Conservation (phyloP, 1,140 invertebrate genomes). For the Heliconius himera region DNA sequence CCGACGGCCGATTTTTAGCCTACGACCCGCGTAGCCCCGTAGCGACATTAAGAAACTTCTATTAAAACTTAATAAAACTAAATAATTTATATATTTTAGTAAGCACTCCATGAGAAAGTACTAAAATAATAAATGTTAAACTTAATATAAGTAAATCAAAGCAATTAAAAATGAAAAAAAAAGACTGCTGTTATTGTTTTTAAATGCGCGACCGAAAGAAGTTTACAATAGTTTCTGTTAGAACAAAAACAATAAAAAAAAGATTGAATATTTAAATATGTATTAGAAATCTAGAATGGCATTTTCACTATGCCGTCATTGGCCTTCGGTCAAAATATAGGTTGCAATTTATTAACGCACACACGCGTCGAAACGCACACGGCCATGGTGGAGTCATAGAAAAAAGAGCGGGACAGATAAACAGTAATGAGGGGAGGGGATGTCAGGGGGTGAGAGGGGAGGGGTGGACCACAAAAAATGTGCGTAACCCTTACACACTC, state of each 20-base stretch:
- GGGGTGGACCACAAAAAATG: conserved; percentile 76
- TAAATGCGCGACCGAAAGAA: not conserved
- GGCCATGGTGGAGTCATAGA: conserved; percentile 60
- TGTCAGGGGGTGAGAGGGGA: conserved; percentile 51
- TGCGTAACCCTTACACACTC: conserved; percentile 72
- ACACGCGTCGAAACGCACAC: conserved; percentile 62
- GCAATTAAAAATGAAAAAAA: not conserved
- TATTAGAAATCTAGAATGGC: conserved; percentile 39
- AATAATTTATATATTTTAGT: not conserved
- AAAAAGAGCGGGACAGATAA: conserved; percentile 79
- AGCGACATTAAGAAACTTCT: conserved; percentile 36
- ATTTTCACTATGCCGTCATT: conserved; percentile 56
- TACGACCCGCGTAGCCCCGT: conserved; percentile 59
- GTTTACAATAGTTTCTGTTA: not conserved
- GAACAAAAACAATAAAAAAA: conserved; percentile 7
- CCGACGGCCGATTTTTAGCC: conserved; percentile 77
- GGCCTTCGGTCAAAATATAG: conserved; percentile 78
- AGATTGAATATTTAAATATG: conserved; percentile 35
- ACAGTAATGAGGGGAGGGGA: conserved; percentile 69
- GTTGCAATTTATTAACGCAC: conserved; percentile 79
- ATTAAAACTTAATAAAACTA: conserved; percentile 28
- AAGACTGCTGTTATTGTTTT: not conserved
- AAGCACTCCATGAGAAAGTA: not conserved
- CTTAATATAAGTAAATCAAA: not conserved
- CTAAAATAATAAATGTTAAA: not conserved